phyloP scores from a whole-genome alignment of 2,888 invertebrate species.

The Venustoraphidia nigricollis region DNA sequence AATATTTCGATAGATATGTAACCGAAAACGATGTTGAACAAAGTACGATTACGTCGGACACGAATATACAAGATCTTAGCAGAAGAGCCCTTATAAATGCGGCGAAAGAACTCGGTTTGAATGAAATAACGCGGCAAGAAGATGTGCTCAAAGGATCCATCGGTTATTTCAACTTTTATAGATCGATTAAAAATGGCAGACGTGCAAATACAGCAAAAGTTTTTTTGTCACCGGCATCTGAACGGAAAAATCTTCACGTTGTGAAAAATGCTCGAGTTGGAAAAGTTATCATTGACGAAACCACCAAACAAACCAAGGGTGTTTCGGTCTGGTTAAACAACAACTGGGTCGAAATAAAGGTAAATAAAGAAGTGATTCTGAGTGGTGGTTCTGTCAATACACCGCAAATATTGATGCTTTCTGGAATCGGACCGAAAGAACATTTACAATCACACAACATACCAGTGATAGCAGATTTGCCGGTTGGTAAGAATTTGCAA shows the following conservation, averaged over 20 bases:
- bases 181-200: conserved; percentile 29
- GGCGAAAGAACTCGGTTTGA: not conserved
- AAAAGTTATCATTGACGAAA: conserved; percentile 1
- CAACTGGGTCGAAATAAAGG: conserved; percentile 27
- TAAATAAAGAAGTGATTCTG: conserved; percentile 42
- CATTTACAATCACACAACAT: not conserved
- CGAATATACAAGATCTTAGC: not conserved
- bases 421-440: conserved; percentile 24
- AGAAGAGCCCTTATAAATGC: not conserved
- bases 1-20: not conserved
- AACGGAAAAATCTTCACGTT: conserved; percentile 36
- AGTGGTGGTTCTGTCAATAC: no score
- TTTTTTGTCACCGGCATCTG: conserved; percentile 34
- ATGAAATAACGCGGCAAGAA: not conserved
- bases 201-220: conserved; percentile 40
- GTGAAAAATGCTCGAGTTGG: conserved; percentile 34
- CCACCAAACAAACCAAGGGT: conserved; percentile 32
- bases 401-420: conserved; percentile 11
- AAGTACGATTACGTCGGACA: not conserved
- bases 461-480: not conserved
- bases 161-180: conserved; percentile 18
- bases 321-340: conserved; percentile 31
- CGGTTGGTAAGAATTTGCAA: not conserved
- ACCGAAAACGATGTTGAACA: not conserved
- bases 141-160: not conserved